Evolutionary conservation across 2,797 vertebrate genomes (phyloP).

Genomic region (Mormyrops boulengeri): DNA sequence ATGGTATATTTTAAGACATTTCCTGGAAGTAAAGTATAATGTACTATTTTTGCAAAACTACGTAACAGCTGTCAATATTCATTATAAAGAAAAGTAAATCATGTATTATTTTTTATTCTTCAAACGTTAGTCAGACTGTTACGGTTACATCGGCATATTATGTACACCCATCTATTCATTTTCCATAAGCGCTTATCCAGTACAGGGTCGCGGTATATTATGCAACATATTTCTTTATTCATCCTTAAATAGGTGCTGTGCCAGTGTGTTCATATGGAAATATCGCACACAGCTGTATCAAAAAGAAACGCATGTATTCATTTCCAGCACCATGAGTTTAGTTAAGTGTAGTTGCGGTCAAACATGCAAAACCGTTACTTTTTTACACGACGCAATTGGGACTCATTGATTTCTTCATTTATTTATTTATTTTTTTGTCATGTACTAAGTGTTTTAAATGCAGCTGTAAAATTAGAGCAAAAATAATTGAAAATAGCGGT

Average conservation of each 20-base stretch:
- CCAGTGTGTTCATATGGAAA: neutral
- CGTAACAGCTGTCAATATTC: neutral
- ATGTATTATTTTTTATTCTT: neutral
- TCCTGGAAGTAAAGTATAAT: neutral
- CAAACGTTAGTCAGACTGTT: neutral
- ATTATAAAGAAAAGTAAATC: neutral
- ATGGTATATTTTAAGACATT: neutral
- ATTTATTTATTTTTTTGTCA: neutral
- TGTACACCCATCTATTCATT: neutral
- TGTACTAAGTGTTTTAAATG: neutral
- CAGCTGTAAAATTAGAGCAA: neutral
- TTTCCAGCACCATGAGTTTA: neutral
- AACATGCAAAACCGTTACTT: neutral
- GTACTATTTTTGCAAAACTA: neutral
- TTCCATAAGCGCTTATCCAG: neutral
- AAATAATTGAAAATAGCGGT: neutral
- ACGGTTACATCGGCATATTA: neutral
- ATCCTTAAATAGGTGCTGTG: neutral
- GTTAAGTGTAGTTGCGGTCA: neutral
- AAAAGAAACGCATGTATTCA: neutral
- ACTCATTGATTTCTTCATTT: neutral
- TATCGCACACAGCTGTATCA: neutral
- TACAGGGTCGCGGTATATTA: slow-evolving; percentile 5
- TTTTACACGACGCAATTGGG: neutral
- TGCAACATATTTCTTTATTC: neutral